Evolutionary conservation across 1,140 invertebrate species (phyloP), one percentile per base, ranked within the genome.

Genomic region (Zaprionus nigranus): DNA sequence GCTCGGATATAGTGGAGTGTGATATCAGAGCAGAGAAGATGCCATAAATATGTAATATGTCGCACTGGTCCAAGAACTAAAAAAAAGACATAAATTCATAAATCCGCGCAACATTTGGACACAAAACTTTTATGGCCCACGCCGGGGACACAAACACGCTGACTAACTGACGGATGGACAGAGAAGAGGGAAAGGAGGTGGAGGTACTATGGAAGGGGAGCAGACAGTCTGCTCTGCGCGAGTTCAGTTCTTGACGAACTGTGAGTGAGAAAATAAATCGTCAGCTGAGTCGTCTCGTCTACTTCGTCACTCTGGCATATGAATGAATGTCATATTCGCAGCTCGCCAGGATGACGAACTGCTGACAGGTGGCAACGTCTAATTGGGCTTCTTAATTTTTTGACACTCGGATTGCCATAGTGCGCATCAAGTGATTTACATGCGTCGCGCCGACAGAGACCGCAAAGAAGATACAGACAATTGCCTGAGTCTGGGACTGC

Each of bases 311-410:
- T 87, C 70, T 72, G 86, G 61, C 86, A 67, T 67, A 90, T 90
- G 85, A 88, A 88, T 79, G 82, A 82, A 90, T 88, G 85, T 90
- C 85, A 90, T 87, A 91, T 83, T 91, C 83, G 66, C 74, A n/a
- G 40, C 40, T 46, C 71, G 76, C 46, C 74, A 78, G 76, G 72
- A 87, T 92, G 91, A 92, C 91, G 91, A 92, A 92, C 91, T 92
- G 91, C 91, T 92, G 91, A 92, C 91, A 92, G 91, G 91, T 92
- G 91, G 85, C 83, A 82, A 77, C 79, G 75, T 92, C 81, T 92
- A 92, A 92, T 92, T 92, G 91, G 91, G 85, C 91, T 90, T 92
- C 82, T 84, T 90, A 88, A 86, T 92, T 88, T 86, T 91, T 81
- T 91, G 82, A 92, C 86, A 91, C 87, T 73, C 72, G 58, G 53